Evolutionary conservation across 2,888 invertebrate species (phyloP), one percentile per base, ranked within the genome.

Genomic region (Entomobrya multifasciata): DNA sequence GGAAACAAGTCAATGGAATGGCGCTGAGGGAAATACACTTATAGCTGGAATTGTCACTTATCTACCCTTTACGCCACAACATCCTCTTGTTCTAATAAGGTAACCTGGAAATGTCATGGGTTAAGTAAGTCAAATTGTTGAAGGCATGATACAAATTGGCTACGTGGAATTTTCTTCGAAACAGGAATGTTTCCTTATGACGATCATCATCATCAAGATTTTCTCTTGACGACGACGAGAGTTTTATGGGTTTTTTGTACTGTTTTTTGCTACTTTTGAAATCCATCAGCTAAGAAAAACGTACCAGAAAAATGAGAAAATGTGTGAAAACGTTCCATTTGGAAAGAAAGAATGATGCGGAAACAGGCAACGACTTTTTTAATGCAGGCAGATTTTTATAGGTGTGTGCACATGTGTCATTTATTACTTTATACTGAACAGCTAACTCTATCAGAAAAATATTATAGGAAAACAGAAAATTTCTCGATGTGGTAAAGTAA

Each of bases 21-120:
- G 15, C 44, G 67, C 25, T 70, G 41, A 17, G 10, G 47, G 47
- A 70, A 70, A 70, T 47, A 22, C 44, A 44, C 47, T 44, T 44
- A 47, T 22, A 70, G 17, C 4, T 20, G 4, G 11, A 70, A 22
- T 44, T 70, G 67, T 70, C 67, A 70, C 67, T 70, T 70, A 70
- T 44, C 67, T 70, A 70, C 67, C 67, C 13, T 70, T 70, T 36
- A 36, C 36, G n/a, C 36, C 8, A 36, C 36, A 41, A 22, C 65
- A 22, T 15, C 44, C 41, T 47, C 47, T 20, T 44, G 22, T 5
- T 22, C 10, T n/a, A 41, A 65, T 49, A 70, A 80, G 17, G 62
- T 74, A 74, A 27, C 47, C 74, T 62, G 67, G 17, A 82, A 82
- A 82, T 74, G 82, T 82, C 74, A 74, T 30, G 62, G 74, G 82